Conservation (phyloP, 2,888 invertebrate species). For the Cheilosia impressa region DNA sequence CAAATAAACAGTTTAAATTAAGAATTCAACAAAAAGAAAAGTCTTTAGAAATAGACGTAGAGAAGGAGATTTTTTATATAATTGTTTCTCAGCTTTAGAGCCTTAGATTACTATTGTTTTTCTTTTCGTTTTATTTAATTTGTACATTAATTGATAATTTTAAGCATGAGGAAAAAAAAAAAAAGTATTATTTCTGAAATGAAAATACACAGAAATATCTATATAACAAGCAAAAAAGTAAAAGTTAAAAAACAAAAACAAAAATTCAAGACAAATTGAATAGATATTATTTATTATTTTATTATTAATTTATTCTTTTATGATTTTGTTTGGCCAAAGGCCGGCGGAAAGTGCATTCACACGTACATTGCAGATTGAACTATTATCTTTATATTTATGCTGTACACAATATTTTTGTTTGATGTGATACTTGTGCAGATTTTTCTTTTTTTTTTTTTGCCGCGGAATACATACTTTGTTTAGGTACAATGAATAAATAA, state of each 20-base stretch:
- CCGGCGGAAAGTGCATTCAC: conserved; percentile 75
- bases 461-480: conserved; percentile 53
- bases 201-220: conserved; percentile 75
- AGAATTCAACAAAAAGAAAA: conserved; percentile 53
- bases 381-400: conserved; percentile 49
- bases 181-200: conserved; percentile 70
- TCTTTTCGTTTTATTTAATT: conserved; percentile 57
- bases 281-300: conserved; percentile 70
- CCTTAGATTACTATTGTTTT: conserved; percentile 60
- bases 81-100: conserved; percentile 73
- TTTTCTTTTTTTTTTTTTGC: background rate
- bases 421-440: conserved; percentile 55
- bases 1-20: conserved; percentile 49
- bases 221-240: conserved; percentile 27
- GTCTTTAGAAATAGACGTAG: conserved; percentile 59
- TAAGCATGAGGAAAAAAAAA: conserved; percentile 39
- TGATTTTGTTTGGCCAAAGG: conserved; percentile 73
- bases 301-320: conserved; percentile 72
- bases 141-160: conserved; percentile 59
- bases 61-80: conserved; percentile 71
- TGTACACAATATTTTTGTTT: conserved; percentile 52
- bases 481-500: conserved; percentile 28
- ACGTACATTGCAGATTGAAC: conserved; percentile 66
- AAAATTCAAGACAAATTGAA: conserved; percentile 56
- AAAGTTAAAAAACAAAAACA: conserved; percentile 47